phyloP scores from a whole-genome alignment of 92 coral and sea anemone species.

The Bergia sp. region DNA sequence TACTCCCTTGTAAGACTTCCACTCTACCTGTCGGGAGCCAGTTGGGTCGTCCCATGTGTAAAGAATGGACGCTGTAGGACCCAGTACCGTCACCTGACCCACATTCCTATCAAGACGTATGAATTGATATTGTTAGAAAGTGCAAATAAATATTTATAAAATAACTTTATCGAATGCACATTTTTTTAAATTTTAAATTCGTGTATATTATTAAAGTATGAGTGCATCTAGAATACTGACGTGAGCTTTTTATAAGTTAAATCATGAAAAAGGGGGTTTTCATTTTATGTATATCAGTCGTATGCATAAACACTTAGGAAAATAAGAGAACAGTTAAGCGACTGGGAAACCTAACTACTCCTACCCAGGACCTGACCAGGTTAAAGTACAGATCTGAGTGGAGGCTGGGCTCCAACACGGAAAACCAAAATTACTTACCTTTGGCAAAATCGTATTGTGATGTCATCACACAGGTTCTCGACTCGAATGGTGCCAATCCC shows the following conservation, averaged over 20 bases:
- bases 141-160: too few species aligned
- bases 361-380: too few species aligned
- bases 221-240: too few species aligned
- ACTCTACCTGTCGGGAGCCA: constrained; percentile 66
- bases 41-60: constrained; percentile 96
- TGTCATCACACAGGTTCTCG: constrained; percentile 87
- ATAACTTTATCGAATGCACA: too few species aligned
- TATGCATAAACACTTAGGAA: too few species aligned
- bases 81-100: constrained; percentile 75
- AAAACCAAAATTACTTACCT: constrained; percentile 60
- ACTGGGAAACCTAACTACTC: too few species aligned
- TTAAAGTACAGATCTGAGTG: not conserved
- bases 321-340: too few species aligned
- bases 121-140: not conserved
- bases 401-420: not conserved
- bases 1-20: constrained; percentile 80
- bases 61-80: constrained; percentile 71
- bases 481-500: constrained; percentile 84
- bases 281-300: too few species aligned
- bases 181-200: too few species aligned
- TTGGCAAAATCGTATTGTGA: constrained; percentile 75
- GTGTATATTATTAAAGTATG: too few species aligned
- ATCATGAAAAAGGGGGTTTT: too few species aligned
- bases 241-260: too few species aligned
- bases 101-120: constrained; percentile 54